These are phyloP conservation scores for Lasioglossum baleicum DNA, from an alignment of 1,140 invertebrate species.

Conservation along the genomic window DNA sequence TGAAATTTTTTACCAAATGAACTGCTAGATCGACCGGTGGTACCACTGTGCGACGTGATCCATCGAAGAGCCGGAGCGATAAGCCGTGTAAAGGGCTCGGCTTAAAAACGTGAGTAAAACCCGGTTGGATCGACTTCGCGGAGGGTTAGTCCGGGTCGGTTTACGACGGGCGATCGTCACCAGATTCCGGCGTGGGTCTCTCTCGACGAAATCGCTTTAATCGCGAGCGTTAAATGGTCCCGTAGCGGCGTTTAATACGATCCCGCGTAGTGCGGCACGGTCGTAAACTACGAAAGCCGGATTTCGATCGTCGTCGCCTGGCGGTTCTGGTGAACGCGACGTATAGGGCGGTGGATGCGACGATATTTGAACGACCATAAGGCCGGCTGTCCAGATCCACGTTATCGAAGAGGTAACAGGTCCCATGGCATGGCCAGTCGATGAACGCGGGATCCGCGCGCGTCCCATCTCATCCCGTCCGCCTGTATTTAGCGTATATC, in stretches of 20 bases:
- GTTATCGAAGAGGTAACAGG: conserved; percentile 25
- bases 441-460: neutral
- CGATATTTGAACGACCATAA: conserved; percentile 21
- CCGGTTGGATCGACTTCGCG: neutral
- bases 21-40: too few relatives aligned
- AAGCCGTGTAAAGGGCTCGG: neutral
- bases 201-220: conserved; percentile 13
- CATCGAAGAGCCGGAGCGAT: neutral
- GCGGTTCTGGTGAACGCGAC: neutral
- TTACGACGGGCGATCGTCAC: conserved; percentile 5
- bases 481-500: conserved; percentile 51
- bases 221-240: conserved; percentile 26
- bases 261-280: conserved; percentile 20
- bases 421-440: neutral
- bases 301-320: conserved; percentile 30
- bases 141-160: neutral
- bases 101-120: conserved; percentile 13
- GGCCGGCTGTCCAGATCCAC: conserved; percentile 27
- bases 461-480: conserved; percentile 18
- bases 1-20: too few relatives aligned
- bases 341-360: conserved; percentile 2
- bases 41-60: too few relatives aligned
- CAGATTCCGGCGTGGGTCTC: neutral
- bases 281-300: conserved; percentile 42
- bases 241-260: conserved; percentile 27